A percentile compares a stretch with the other conserved stretches of the same genome.
These are phyloP conservation scores for Scaptomyza caliginosa DNA, from an alignment of 2,888 invertebrate genomes.

Conservation along the genomic window DNA sequence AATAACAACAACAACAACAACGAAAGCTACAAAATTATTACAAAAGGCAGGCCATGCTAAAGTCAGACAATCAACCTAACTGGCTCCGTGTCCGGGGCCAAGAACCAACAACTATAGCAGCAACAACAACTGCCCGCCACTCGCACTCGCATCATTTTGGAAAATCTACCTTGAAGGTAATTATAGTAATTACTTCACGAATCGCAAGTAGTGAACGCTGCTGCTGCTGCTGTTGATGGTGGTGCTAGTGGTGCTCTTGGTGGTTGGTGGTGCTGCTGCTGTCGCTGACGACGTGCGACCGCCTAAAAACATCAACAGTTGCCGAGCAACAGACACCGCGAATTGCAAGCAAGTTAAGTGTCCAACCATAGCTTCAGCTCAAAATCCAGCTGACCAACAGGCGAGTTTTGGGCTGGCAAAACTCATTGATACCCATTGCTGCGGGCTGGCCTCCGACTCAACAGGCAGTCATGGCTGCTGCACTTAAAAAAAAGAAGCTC, in stretches of 20 bases:
- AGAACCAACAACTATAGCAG: slow-evolving; percentile 20
- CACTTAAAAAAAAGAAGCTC: not conserved
- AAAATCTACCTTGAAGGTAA: slow-evolving; percentile 84
- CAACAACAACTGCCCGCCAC: slow-evolving; percentile 51
- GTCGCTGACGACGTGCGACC: slow-evolving; percentile 79
- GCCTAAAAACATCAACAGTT: slow-evolving; percentile 82
- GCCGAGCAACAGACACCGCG: slow-evolving; percentile 64
- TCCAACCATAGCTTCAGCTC: slow-evolving; percentile 23
- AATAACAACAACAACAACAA: slow-evolving; percentile 63
- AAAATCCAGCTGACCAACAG: slow-evolving; percentile 58
- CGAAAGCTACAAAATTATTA: slow-evolving; percentile 67
- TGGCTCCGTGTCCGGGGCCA: slow-evolving; percentile 37
- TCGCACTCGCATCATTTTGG: slow-evolving; percentile 80
- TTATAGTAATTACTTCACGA: slow-evolving; percentile 84
- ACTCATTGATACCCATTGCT: slow-evolving; percentile 76
- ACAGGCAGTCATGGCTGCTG: slow-evolving; percentile 59
- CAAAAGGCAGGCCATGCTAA: slow-evolving; percentile 64
- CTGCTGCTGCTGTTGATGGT: slow-evolving; percentile 44
- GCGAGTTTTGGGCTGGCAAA: slow-evolving; percentile 59
- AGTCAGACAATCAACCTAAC: slow-evolving; percentile 22
- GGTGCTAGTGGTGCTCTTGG: slow-evolving; percentile 41
- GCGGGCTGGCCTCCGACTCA: slow-evolving; percentile 45
- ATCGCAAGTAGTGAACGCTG: slow-evolving; percentile 81
- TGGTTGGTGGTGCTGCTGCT: slow-evolving; percentile 41
- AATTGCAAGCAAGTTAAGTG: slow-evolving; percentile 37